Conservation (phyloP, 2,113 vertebrate genomes). For the Paramisgurnus dabryanus region DNA sequence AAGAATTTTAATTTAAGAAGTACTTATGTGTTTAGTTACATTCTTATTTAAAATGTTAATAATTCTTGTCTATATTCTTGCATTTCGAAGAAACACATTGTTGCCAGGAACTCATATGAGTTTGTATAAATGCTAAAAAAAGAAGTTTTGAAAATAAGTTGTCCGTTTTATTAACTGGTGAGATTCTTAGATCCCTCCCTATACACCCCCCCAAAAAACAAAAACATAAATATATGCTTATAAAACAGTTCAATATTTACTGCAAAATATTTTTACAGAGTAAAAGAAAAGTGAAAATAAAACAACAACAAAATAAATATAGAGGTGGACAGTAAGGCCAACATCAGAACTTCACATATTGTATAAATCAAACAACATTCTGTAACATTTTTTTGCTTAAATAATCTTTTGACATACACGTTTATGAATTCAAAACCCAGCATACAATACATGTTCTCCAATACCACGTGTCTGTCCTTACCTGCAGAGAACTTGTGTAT, state of each 20-base stretch:
- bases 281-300: slow-evolving; percentile 64
- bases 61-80: too few species aligned
- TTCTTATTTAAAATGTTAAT: too few species aligned
- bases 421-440: slow-evolving; percentile 48
- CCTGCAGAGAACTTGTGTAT: not conserved
- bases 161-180: not conserved
- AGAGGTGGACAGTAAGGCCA: slow-evolving; percentile 80
- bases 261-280: slow-evolving; percentile 84
- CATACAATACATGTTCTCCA: not conserved
- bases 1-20: too few species aligned
- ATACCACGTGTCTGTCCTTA: not conserved
- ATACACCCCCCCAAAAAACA: not conserved
- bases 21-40: too few species aligned
- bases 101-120: too few species aligned
- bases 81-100: too few species aligned
- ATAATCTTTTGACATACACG: slow-evolving; percentile 62
- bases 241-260: slow-evolving; percentile 82
- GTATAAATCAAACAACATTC: slow-evolving; percentile 75
- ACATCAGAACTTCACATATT: slow-evolving; percentile 73
- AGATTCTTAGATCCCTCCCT: not conserved
- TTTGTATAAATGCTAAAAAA: not conserved
- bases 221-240: slow-evolving; percentile 58
- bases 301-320: slow-evolving; percentile 51
- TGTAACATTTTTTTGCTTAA: slow-evolving; percentile 70
- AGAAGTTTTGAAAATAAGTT: not conserved